Evolutionary conservation across 2,888 invertebrate species (phyloP), one percentile per base, ranked within the genome.

Genomic region (Colostygia pectinataria): DNA sequence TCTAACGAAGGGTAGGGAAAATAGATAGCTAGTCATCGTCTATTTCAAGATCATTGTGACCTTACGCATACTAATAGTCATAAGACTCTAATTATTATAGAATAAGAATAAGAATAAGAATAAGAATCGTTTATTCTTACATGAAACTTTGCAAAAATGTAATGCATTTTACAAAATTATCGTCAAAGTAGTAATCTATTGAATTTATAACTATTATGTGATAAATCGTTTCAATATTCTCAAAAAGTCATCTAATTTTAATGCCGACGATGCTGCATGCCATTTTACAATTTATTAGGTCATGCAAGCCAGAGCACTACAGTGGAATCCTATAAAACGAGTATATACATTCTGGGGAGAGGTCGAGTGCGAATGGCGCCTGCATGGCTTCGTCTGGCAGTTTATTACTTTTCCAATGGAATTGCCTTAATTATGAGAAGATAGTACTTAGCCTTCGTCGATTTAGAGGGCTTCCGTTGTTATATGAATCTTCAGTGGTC

Each of bases 331-430:
- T 53, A 46, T 49, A 39, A 53, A 39, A 54, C 34, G 47, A 38
- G 32, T 34, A 9, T 31, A 40, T 51, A 42, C 37, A 40, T 51
- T 46, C 37, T 71, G 68, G 66, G 49, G 47, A 64, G 62, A 74
- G 82, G 79, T 80, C 83, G 79, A 79, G 78, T 71, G 59, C 70
- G 66, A 63, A 55, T 41, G 74, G 65, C 75, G 71, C 69, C 74
- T 60, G 55, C 65, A 74, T 69, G 73, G 79, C 77, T 80, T 82
- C 73, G 59, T 70, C 65, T 64, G 56, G 62, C 61, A 57, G 57
- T 66, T 75, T 77, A 80, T 79, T 75, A 60, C 65, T 63, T 72
- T 65, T 65, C 61, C 62, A 63, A 65, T 51, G 58, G 27, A 53
- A 63, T 59, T 59, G 58, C 55, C 57, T 43, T 58, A 63, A 56